These are phyloP conservation scores for Ditylenchus dipsaci DNA, from an alignment of 1,140 invertebrate genomes.

Conservation along the genomic window DNA sequence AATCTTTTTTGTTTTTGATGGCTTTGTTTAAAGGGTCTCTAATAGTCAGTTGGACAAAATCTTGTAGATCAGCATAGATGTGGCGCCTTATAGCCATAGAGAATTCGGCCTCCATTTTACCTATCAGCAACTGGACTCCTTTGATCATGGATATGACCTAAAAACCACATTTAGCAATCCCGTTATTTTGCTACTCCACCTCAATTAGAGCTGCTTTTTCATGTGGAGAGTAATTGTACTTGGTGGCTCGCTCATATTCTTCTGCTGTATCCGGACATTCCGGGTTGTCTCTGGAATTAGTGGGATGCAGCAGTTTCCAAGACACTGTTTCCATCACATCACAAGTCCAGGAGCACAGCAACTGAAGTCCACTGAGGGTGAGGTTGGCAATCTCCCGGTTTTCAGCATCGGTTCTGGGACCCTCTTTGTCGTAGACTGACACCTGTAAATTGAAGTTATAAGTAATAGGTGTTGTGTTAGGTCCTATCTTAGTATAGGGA, in stretches of 20 bases:
- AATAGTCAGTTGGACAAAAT: constrained; percentile 86
- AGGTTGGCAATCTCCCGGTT: constrained; percentile 87
- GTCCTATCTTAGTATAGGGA: too few species aligned
- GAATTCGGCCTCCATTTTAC: constrained; percentile 93
- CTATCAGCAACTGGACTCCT: constrained; percentile 92
- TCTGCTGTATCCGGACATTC: constrained; percentile 91
- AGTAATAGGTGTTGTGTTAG: too few species aligned
- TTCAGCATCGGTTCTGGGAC: constrained; percentile 77
- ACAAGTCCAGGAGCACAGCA: constrained; percentile 91
- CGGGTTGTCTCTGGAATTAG: constrained; percentile 91
- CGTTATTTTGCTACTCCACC: too few species aligned
- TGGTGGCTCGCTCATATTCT: constrained; percentile 94
- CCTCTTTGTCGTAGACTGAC: constrained; percentile 63
- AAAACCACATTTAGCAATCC: too few species aligned
- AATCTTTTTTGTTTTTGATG: constrained; percentile 94
- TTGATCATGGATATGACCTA: constrained; percentile 92
- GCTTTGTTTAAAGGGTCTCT: constrained; percentile 89
- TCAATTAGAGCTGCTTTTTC: constrained; percentile 93
- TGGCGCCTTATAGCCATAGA: constrained; percentile 87
- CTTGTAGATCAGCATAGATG: constrained; percentile 93
- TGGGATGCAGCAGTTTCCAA: constrained; percentile 96
- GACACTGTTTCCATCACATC: constrained; percentile 83
- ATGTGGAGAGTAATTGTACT: constrained; percentile 93
- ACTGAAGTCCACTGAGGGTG: constrained; percentile 81
- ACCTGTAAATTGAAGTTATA: constrained; percentile 35